phyloP scores from a whole-genome alignment of 2,113 vertebrate species.

The Ariopsis seemanni region DNA sequence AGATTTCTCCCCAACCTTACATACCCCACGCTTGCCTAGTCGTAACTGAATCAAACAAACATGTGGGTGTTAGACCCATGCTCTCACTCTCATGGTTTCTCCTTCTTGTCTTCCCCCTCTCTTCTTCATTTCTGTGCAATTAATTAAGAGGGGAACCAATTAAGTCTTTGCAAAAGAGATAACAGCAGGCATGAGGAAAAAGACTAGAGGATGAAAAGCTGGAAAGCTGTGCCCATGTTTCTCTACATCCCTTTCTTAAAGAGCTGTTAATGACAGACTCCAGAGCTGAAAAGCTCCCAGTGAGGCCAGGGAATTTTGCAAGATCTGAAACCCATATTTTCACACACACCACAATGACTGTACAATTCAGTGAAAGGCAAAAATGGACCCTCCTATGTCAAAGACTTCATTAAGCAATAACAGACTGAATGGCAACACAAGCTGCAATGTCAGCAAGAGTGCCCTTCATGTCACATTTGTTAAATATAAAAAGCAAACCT shows the following conservation, averaged over 20 bases:
- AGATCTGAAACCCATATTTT: constrained; percentile 28
- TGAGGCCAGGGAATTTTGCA: constrained; percentile 34
- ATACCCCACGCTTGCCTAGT: constrained; percentile 35
- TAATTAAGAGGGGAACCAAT: constrained; percentile 62
- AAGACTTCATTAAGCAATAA: constrained; percentile 9
- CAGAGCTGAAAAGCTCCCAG: constrained; percentile 14
- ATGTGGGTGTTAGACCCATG: constrained; percentile 17
- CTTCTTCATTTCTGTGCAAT: constrained; percentile 34
- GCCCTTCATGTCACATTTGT: not conserved
- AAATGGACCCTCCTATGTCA: not conserved
- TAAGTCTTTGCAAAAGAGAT: constrained; percentile 57
- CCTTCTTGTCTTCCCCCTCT: not conserved
- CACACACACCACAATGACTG: constrained; percentile 16
- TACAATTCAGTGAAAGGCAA: not conserved
- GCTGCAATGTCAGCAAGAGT: not conserved
- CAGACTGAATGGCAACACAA: not conserved
- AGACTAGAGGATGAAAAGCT: constrained; percentile 52
- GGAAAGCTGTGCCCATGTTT: constrained; percentile 44
- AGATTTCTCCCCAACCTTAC: constrained; percentile 35
- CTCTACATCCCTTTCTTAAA: constrained; percentile 4
- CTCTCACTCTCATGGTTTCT: constrained; percentile 23
- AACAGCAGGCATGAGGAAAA: constrained; percentile 51
- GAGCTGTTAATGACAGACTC: constrained; percentile 20
- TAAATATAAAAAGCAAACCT: not conserved
- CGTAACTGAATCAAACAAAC: constrained; percentile 52